Evolutionary conservation across 2,888 invertebrate species (phyloP).

Genomic region (Kuschelorhynchus macadamiae): DNA sequence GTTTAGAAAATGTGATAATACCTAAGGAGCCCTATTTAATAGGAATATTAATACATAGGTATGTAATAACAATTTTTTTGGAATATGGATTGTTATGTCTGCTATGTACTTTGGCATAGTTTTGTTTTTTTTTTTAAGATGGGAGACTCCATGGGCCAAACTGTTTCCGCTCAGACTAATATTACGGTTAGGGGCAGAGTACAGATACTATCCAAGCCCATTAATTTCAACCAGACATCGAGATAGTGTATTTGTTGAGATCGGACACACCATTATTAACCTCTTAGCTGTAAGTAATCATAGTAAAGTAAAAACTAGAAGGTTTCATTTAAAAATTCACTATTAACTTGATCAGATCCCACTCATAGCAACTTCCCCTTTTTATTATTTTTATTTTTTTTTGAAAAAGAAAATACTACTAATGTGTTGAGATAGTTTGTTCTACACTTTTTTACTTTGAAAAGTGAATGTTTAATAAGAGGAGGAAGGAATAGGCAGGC

Average conservation of each 20-base stretch:
- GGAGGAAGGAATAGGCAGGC: no score
- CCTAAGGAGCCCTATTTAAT: conserved; percentile 84
- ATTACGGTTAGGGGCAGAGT: conserved; percentile 86
- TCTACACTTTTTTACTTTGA: no score
- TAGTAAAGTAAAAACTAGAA: no score
- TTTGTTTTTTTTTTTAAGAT: conserved; percentile 68
- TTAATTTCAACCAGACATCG: conserved; percentile 83
- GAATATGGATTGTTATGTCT: no score
- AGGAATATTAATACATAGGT: conserved; percentile 83
- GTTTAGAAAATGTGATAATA: conserved; percentile 80
- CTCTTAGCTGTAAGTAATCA: conserved; percentile 78
- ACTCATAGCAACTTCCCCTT: no score
- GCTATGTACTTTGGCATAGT: no score
- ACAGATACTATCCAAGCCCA: conserved; percentile 88
- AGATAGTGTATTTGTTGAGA: conserved; percentile 86
- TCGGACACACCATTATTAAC: conserved; percentile 91
- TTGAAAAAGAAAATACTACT: no score
- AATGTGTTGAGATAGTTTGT: no score
- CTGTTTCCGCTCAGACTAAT: conserved; percentile 82
- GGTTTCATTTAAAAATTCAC: no score
- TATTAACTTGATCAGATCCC: no score
- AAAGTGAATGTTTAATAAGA: no score
- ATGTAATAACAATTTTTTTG: conserved; percentile 47
- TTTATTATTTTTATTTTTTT: no score
- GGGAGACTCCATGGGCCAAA: conserved; percentile 88